Evolutionary conservation across 2,888 invertebrate genomes (phyloP).

Genomic region (Notocelia uddmanniana): DNA sequence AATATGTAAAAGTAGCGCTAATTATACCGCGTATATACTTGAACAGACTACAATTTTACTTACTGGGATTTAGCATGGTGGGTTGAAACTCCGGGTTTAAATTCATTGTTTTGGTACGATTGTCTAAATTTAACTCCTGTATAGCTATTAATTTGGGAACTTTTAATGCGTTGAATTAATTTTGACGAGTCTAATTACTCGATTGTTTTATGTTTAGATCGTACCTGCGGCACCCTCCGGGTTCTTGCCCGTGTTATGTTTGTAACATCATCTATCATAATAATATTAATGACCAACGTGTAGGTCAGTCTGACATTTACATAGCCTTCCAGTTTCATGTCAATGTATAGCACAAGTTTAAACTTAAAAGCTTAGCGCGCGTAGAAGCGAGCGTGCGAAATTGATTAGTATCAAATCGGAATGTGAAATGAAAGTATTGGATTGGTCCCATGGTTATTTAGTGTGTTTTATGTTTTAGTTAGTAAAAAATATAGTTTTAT

Average conservation of each 20-base stretch:
- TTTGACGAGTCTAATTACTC: constrained; percentile 35
- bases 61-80: background rate
- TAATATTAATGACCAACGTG: background rate
- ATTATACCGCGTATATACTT: background rate
- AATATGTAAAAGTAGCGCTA: too few species aligned
- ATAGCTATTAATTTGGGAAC: constrained; percentile 34
- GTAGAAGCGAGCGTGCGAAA: too few species aligned
- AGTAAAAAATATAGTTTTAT: too few species aligned
- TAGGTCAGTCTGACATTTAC: background rate
- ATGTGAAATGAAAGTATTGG: too few species aligned
- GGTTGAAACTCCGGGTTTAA: constrained; percentile 13
- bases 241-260: background rate
- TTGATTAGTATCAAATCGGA: too few species aligned
- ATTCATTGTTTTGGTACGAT: constrained; percentile 45
- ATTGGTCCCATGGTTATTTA: too few species aligned
- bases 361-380: too few species aligned
- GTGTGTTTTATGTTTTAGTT: too few species aligned
- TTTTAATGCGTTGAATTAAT: constrained; percentile 42
- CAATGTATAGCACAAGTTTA: too few species aligned
- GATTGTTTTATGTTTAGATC: constrained; percentile 12
- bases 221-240: constrained; percentile 12
- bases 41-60: background rate
- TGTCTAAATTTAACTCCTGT: constrained; percentile 42
- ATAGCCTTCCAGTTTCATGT: too few species aligned
- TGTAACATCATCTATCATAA: constrained; percentile 3